These are phyloP conservation scores for Linnaemya vulpina DNA, from an alignment of 2,888 invertebrate genomes.

Conservation along the genomic window DNA sequence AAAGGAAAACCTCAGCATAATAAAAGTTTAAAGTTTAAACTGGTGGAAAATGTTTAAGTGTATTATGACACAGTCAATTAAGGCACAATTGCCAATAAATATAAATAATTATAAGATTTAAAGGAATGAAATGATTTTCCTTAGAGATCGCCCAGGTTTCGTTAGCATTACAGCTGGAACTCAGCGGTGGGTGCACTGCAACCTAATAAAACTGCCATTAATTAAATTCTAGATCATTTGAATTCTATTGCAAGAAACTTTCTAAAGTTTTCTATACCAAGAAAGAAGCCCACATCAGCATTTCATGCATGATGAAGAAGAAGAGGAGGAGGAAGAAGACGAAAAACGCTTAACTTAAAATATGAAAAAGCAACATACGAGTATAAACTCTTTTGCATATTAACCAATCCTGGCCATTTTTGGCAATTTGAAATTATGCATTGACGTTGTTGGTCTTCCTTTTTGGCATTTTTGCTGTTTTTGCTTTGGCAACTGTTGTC, in stretches of 20 bases:
- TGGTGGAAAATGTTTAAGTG: constrained; percentile 2
- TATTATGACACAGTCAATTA: background rate
- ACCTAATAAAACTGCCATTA: constrained; percentile 16
- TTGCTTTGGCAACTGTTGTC: constrained; percentile 31
- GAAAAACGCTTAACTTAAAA: background rate
- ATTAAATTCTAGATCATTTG: constrained; percentile 29
- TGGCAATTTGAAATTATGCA: constrained; percentile 67
- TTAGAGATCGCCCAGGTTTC: background rate
- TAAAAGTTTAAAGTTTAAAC: constrained; percentile 28
- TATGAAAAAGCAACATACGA: background rate
- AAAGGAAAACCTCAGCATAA: constrained; percentile 25
- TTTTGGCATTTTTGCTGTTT: background rate
- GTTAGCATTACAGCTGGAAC: background rate
- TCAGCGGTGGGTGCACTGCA: background rate
- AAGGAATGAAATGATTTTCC: background rate
- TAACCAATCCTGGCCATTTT: constrained; percentile 66
- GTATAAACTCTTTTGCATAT: constrained; percentile 69
- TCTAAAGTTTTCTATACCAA: background rate
- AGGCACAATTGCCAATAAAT: background rate
- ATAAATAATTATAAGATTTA: background rate
- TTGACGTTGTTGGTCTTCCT: constrained; percentile 27
- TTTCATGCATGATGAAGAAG: too few relatives aligned
- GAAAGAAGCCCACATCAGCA: too few relatives aligned
- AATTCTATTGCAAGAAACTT: constrained; percentile 17
- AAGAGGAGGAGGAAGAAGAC: too few relatives aligned